phyloP scores from a whole-genome alignment of 2,797 vertebrate genomes.

The Hephaestus fuliginosus region DNA sequence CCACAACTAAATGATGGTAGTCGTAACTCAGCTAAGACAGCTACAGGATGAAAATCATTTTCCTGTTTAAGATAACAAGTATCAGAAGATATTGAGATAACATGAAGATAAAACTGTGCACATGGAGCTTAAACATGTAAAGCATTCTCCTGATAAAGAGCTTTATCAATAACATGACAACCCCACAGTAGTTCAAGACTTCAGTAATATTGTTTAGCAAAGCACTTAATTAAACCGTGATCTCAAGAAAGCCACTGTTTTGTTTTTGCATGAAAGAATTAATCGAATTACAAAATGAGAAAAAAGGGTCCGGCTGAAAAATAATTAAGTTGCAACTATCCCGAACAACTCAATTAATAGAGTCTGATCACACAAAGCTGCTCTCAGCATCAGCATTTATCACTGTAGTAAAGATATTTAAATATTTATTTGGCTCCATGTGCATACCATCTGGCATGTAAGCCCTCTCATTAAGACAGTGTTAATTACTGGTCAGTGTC shows the following conservation, averaged over 20 bases:
- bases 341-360: not conserved
- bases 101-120: conserved; percentile 8
- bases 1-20: not conserved
- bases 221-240: conserved; percentile 12
- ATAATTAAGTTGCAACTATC: not conserved
- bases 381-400: not conserved
- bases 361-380: not conserved
- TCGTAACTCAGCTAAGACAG: conserved; percentile 10
- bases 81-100: conserved; percentile 8
- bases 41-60: conserved; percentile 30
- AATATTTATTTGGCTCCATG: not conserved
- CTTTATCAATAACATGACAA: conserved; percentile 11
- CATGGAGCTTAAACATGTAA: not conserved
- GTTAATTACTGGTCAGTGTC: not conserved
- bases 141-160: conserved; percentile 1
- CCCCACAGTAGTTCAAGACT: conserved; percentile 14
- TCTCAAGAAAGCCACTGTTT: not conserved
- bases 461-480: too few relatives aligned
- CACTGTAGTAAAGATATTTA: not conserved
- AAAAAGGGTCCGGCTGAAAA: not conserved
- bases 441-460: not conserved
- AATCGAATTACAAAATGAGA: not conserved
- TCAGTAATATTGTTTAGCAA: conserved; percentile 2
- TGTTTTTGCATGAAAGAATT: not conserved
- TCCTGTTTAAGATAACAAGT: conserved; percentile 14